Percentiles rank a stretch among this genome's conserved stretches.
Conservation (phyloP, 2,113 vertebrate genomes). For the Caranx ignobilis region DNA sequence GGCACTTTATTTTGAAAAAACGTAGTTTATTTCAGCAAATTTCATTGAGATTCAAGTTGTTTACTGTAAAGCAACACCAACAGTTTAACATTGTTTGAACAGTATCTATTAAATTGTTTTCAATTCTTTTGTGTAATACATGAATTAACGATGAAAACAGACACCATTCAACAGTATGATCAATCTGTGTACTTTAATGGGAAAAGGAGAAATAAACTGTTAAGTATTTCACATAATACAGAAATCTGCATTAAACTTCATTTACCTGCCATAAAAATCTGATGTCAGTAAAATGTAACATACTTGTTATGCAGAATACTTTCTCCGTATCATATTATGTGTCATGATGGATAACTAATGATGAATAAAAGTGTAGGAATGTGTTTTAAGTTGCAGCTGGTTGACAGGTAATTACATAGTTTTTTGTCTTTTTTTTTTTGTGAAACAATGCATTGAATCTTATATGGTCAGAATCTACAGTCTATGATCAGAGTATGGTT, state of each 20-base stretch:
- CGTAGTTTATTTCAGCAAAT: rapidly evolving
- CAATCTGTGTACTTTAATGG: no score
- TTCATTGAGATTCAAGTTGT: neutral
- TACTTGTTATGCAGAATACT: neutral
- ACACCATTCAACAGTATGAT: neutral
- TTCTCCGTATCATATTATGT: neutral
- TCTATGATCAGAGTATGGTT: neutral
- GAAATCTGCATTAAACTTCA: no score
- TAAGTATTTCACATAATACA: no score
- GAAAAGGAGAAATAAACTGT: no score
- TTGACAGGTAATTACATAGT: neutral
- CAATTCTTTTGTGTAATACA: neutral
- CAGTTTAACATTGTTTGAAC: neutral
- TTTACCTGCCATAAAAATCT: no score
- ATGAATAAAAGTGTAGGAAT: neutral
- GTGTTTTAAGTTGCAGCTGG: neutral
- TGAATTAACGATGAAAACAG: neutral
- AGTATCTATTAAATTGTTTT: neutral
- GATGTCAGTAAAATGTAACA: no score
- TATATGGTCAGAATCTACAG: neutral
- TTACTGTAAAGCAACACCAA: neutral
- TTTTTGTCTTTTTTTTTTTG: neutral
- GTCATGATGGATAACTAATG: neutral
- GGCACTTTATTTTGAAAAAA: neutral
- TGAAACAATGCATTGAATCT: neutral